A percentile compares a stretch with the other conserved stretches of the same genome.
Evolutionary conservation across 1,140 invertebrate species (phyloP).

Genomic region (Wasmannia auropunctata): DNA sequence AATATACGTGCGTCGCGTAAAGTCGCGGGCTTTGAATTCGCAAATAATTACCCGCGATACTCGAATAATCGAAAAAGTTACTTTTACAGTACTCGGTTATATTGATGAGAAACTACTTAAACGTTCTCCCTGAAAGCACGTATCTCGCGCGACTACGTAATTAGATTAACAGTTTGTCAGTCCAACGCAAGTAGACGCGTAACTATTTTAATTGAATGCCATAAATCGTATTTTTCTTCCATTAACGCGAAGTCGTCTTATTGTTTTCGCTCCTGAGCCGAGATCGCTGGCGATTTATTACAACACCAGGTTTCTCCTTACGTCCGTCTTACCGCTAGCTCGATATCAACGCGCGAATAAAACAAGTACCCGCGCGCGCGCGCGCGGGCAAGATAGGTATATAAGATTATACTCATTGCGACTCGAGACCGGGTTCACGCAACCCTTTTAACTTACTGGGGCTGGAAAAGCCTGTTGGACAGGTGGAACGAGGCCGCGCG

Average conservation of each 20-base stretch:
- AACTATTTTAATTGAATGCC: conserved; percentile 28
- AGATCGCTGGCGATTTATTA: neutral
- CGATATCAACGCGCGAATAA: conserved; percentile 30
- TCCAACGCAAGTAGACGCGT: neutral
- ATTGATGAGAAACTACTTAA: neutral
- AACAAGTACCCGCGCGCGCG: neutral
- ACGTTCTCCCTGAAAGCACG: neutral
- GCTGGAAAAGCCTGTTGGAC: conserved; percentile 53
- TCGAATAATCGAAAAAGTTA: neutral
- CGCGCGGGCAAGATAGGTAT: conserved; percentile 1
- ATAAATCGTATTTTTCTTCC: conserved; percentile 13
- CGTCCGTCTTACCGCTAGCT: conserved; percentile 15
- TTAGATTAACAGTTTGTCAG: neutral
- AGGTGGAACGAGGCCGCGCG: conserved; percentile 28
- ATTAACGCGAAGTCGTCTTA: neutral
- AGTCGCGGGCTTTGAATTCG: neutral
- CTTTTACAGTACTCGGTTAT: neutral
- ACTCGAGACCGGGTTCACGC: conserved; percentile 17
- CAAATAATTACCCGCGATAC: neutral
- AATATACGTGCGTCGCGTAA: neutral
- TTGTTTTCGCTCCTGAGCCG: neutral
- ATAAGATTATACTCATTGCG: conserved; percentile 16
- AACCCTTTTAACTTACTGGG: conserved; percentile 46
- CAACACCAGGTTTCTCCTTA: neutral
- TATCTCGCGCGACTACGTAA: neutral